Percentiles rank a stretch among this genome's conserved stretches.
Conservation (phyloP, 2,797 vertebrate genomes). For the Bovichtus diacanthus region DNA sequence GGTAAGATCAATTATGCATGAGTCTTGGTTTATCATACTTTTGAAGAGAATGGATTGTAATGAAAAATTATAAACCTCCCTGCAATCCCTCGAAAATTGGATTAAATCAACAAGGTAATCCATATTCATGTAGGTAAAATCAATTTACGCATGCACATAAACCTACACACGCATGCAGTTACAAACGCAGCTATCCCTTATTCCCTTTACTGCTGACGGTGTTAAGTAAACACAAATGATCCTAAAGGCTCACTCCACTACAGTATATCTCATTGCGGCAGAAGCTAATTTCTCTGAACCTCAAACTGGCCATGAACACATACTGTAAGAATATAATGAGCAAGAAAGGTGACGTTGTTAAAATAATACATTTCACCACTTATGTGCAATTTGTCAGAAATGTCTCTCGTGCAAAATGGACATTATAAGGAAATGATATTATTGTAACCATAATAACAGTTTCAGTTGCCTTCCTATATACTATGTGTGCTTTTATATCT, state of each 20-base stretch:
- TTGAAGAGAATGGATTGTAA: constrained; percentile 26
- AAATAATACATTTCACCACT: constrained; percentile 59
- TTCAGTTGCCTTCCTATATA: constrained; percentile 8
- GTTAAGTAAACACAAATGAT: constrained; percentile 65
- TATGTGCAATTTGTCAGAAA: constrained; percentile 33
- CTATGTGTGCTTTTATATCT: constrained; percentile 18
- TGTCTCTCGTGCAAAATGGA: constrained; percentile 39
- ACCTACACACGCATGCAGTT: constrained; percentile 24
- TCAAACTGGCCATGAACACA: constrained; percentile 49
- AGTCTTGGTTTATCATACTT: constrained; percentile 21
- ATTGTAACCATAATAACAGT: neutral
- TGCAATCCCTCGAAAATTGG: constrained; percentile 15
- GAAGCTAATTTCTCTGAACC: constrained; percentile 66
- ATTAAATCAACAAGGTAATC: constrained; percentile 48
- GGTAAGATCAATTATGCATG: constrained; percentile 42
- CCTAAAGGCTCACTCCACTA: constrained; percentile 63
- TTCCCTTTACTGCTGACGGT: constrained; percentile 66
- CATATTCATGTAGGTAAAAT: constrained; percentile 49
- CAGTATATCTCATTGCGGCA: constrained; percentile 75
- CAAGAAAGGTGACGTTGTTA: constrained; percentile 38
- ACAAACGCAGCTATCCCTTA: constrained; percentile 42
- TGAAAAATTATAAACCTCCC: constrained; percentile 16
- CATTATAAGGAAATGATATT: constrained; percentile 35
- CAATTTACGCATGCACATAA: constrained; percentile 23
- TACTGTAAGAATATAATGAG: constrained; percentile 53